Base-by-base conservation (phyloP, 2,797 vertebrate genomes). In the Gallirallus australis region DNA sequence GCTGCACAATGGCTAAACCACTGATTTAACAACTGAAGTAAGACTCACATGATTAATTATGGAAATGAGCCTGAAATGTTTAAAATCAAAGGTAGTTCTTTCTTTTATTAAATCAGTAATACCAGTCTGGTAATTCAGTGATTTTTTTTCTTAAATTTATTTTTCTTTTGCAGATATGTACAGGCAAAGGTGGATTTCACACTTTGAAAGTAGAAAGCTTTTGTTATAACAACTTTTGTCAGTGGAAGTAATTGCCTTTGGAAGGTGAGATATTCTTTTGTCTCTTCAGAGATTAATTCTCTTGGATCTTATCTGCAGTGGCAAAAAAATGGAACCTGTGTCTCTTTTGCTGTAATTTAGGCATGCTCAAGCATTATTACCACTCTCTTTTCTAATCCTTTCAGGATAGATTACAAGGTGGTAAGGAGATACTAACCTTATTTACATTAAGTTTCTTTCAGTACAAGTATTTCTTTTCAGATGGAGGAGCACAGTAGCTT, bases 251-350 rank as follows among this genome's bases (percentile, higher is more conserved):
- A 94, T 94, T 95, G 91, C 48, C 27, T 94, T 94, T 95, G 81
- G 86, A 92, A 95, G 75, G 93, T 94, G 94, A 3, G 33, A 94
- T 89, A 89, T 94, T 92, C 56, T 82, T 77, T 37, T 89, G 33
- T 82, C 53, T 82, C 63, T 86, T 25, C 82, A 82, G 47, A 84
- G 77, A 94, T 91, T 94, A 94, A 93, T 83, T 94, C 24, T 86
- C 48, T 71, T 77, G 73, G 42, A 89, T 95, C n/a, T 89, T 86
- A 88, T 77, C 88, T 75, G 40, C 52, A 86, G 73, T 39, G 17
- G 27, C 40, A 90, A 90, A 92, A 93, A 93, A 91, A 71, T 54
- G 31, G 63, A 89, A 84, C 11, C 14, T 21, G 20, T 48, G 3
- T 64, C 57, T 89, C 37, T 35, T 79, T 82, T 84, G 21, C 56